These are phyloP conservation scores for Carassius carassius DNA, from an alignment of 2,113 vertebrate genomes.

Conservation along the genomic window DNA sequence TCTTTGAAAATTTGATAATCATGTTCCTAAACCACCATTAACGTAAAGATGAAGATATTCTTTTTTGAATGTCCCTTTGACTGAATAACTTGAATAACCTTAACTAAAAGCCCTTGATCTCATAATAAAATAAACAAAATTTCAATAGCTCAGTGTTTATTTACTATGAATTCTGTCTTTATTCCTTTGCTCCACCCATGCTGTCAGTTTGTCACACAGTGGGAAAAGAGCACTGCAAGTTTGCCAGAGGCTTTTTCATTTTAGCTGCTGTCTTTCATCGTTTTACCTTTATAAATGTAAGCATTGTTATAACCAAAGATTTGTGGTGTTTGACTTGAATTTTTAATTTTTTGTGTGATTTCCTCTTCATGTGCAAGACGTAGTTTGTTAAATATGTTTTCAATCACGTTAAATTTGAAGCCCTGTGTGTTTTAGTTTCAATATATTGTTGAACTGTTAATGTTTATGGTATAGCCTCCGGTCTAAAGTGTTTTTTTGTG, in stretches of 20 bases:
- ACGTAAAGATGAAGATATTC: neutral
- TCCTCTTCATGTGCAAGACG: neutral
- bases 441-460: neutral
- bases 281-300: slow-evolving; percentile 5
- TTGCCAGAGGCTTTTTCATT: slow-evolving; percentile 33
- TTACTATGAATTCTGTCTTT: neutral
- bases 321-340: neutral
- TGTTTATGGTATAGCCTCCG: neutral
- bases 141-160: neutral
- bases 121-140: neutral
- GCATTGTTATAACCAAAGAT: slow-evolving; percentile 11
- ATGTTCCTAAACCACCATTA: neutral
- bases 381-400: no score
- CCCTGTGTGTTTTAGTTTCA: neutral
- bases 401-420: no score
- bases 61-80: neutral
- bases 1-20: slow-evolving; percentile 3
- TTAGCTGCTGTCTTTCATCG: slow-evolving; percentile 21
- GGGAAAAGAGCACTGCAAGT: slow-evolving; percentile 13
- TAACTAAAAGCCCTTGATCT: neutral
- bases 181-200: slow-evolving; percentile 9
- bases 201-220: slow-evolving; percentile 42
- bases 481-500: neutral
- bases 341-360: neutral
- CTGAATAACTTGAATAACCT: neutral